Evolutionary conservation across 2,888 invertebrate species (phyloP), one percentile per base, ranked within the genome.

Genomic region (Lycophotia porphyrea): DNA sequence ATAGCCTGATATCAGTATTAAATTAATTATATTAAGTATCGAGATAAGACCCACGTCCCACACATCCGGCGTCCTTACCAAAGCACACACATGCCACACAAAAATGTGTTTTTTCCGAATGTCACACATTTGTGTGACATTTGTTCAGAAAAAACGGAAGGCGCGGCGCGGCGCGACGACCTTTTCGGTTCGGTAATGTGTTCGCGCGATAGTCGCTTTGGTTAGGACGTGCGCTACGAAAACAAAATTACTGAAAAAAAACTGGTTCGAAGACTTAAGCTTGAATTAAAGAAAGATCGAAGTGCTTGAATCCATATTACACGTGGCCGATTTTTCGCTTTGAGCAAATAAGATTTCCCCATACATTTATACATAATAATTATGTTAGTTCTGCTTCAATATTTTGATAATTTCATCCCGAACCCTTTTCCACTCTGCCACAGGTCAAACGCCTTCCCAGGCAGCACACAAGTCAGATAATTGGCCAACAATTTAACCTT

Each of bases 1-100:
- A 72, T 15, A 58, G 5, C 31, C 8, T 61, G 24, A 44, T 42
- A 42, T 49, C n/a, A 49, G 52, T 18, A 72, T 72, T 72, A 8
- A n/a, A 68, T 72, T 63, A 63, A 72, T 72, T 72, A 8, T 18
- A 68, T 72, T 63, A 63, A 18, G 15, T n/a, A 18, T 39, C 63
- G 8, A 63, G n/a, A 39, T n/a, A 0, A 39, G 39, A 63, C n/a
- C 9, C 58, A 21, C 15, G 2, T 1, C 27, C 49, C n/a, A n/a
- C n/a, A n/a, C n/a, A n/a, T n/a, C 60, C 36, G 34, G 27, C 9
- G 11, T 34, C 24, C 34, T 39, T 24, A 61, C 24, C 36, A 11
- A n/a, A 39, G 39, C 63, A n/a, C n/a, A n/a, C n/a, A n/a, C n/a
- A n/a, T n/a, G n/a, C n/a, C n/a, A n/a, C n/a, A n/a, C n/a, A n/a